Percentiles rank a stretch among this genome's conserved stretches.
These are phyloP conservation scores for Oceanodroma leucorhoa DNA, from an alignment of 2,797 vertebrate genomes.

Conservation along the genomic window DNA sequence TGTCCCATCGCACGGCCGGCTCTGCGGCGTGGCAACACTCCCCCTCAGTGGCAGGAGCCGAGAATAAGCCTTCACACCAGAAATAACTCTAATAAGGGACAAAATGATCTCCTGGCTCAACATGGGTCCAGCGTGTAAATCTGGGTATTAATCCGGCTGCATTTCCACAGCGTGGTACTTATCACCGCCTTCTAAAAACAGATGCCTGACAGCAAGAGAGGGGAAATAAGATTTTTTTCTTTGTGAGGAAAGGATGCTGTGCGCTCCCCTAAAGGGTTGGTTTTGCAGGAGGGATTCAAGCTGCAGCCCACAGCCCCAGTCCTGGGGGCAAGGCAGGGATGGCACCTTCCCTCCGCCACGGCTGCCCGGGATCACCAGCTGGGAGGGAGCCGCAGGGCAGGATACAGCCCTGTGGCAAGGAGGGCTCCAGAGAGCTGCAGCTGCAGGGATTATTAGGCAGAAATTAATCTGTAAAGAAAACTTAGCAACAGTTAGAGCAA, in stretches of 20 bases:
- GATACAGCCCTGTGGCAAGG: accelerated
- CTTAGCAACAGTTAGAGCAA: neutral
- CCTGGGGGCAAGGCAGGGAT: neutral
- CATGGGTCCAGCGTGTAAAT: accelerated
- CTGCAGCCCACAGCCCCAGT: neutral
- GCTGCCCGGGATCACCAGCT: accelerated
- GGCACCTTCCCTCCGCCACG: neutral
- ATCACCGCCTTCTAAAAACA: neutral
- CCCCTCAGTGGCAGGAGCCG: conserved; percentile 12
- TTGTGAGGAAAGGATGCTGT: neutral
- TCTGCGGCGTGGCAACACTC: conserved; percentile 15
- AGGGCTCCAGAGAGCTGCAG: neutral
- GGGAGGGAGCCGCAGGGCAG: neutral
- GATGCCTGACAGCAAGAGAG: too few relatives aligned
- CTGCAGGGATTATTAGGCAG: neutral
- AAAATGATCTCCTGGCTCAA: neutral
- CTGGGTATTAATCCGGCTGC: neutral
- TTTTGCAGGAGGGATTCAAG: neutral
- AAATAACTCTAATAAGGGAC: neutral
- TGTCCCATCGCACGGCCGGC: neutral
- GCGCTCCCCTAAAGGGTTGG: neutral
- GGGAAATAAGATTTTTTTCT: accelerated
- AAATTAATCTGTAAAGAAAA: conserved; percentile 37
- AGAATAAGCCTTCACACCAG: neutral
- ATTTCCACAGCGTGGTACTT: accelerated